Base-by-base conservation (phyloP, 2,888 invertebrate species). In the Phortica okadai region DNA sequence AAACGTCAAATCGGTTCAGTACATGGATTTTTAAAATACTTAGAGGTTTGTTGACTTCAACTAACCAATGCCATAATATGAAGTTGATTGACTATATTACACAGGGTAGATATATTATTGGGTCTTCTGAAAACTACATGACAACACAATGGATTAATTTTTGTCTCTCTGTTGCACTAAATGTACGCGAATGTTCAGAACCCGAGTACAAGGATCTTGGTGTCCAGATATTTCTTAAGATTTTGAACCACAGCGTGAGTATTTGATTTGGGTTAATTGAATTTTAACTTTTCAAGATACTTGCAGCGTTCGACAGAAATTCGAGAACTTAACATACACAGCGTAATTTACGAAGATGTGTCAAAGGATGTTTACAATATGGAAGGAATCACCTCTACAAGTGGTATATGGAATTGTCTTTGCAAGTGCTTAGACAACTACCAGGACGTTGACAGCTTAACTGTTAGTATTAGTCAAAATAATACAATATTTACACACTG, bases 321-420 rank as follows among this genome's bases (percentile, higher is more conserved):
- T 21, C 81, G 84, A 42, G 78, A 84, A 8, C 76, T 89, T 1
- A 91, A 91, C 74, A 84, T 91, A 25, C 89, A 91, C 21, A 82
- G 87, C 8, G 91, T 91, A 0, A 88, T 91, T 11, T 91, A 88
- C 72, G 89, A 91, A 67, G 82, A 87, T 76, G 83, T 89, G 1
- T 83, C 87, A 0, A 86, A 84, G 44, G 88, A 89, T 79, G 80
- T 89, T 14, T 83, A 85, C 64, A 84, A 82, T 41, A 80, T 87
- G 80, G 87, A 89, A 0, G 79, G 86, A 2, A 80, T 83, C 2
- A 77, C 80, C 2, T 82, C 81, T 11, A 87, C 86, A 2, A 67
- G 73, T 2, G 75, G 82, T 3, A 81, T 88, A 41, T 91, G 91
- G 91, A 83, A 83, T 69, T 91, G 90, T 67, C 78, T 91, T 6